Evolutionary conservation across 1,140 invertebrate genomes (phyloP).

Genomic region (Drosophila serrata): DNA sequence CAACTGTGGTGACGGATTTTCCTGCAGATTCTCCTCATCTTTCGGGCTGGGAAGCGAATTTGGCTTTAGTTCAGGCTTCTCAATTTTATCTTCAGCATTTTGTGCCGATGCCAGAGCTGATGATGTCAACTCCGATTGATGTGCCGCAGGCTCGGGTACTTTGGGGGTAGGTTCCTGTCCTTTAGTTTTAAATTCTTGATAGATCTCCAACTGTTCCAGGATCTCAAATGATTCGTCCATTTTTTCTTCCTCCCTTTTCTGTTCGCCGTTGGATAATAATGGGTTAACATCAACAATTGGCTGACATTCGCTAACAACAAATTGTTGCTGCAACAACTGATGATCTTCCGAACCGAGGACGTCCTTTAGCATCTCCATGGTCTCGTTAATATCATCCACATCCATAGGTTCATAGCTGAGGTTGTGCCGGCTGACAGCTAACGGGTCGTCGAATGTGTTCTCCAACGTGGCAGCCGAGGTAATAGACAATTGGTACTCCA

Average conservation of each 20-base stretch:
- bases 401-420: conserved; percentile 77
- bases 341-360: conserved; percentile 59
- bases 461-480: conserved; percentile 44
- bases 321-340: conserved; percentile 53
- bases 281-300: background rate
- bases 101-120: no score
- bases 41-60: no score
- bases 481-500: conserved; percentile 51
- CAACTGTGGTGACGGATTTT: background rate
- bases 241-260: background rate
- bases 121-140: no score
- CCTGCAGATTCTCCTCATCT: background rate
- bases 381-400: conserved; percentile 72
- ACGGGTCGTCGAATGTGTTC: conserved; percentile 34
- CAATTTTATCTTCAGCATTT: background rate
- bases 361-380: conserved; percentile 69
- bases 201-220: background rate
- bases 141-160: background rate
- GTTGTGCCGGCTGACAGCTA: conserved; percentile 40
- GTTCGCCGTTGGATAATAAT: background rate
- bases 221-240: background rate
- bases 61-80: background rate
- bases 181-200: background rate
- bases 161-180: background rate
- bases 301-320: conserved; percentile 28